These are phyloP conservation scores for Notothenia coriiceps DNA, from an alignment of 2,113 vertebrate genomes.

Conservation along the genomic window DNA sequence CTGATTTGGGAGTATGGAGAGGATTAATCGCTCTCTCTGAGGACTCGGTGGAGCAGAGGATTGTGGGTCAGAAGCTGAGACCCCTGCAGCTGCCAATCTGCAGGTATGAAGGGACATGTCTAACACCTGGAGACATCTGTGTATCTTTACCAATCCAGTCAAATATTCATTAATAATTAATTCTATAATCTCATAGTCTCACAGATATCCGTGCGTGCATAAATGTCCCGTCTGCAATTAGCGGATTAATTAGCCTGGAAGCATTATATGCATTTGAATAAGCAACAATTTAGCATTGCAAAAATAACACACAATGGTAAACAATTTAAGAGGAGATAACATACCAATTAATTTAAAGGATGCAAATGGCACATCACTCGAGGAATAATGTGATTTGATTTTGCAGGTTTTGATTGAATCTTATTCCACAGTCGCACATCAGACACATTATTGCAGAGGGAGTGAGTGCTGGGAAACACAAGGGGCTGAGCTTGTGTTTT, in stretches of 20 bases:
- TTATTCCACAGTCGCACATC: slow-evolving; percentile 20
- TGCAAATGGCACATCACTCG: slow-evolving; percentile 42
- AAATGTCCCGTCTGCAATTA: slow-evolving; percentile 62
- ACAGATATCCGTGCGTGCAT: slow-evolving; percentile 18
- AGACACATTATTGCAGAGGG: slow-evolving; percentile 51
- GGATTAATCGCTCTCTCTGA: slow-evolving; percentile 64
- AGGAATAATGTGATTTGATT: slow-evolving; percentile 58
- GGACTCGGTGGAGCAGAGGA: slow-evolving; percentile 52
- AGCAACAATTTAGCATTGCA: slow-evolving; percentile 66
- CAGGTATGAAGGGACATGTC: slow-evolving; percentile 20
- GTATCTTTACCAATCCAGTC: slow-evolving; percentile 8
- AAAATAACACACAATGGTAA: slow-evolving; percentile 59
- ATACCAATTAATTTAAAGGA: slow-evolving; percentile 53
- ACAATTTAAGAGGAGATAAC: slow-evolving; percentile 62
- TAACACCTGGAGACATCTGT: slow-evolving; percentile 42
- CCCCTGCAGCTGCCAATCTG: slow-evolving; percentile 48
- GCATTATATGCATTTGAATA: slow-evolving; percentile 67
- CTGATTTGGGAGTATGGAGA: slow-evolving; percentile 59
- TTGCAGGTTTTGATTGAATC: slow-evolving; percentile 17
- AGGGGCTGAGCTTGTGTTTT: slow-evolving; percentile 76
- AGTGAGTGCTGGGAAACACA: slow-evolving; percentile 66
- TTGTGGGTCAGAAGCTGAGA: slow-evolving; percentile 56
- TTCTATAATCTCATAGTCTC: slow-evolving; percentile 24
- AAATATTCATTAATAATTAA: slow-evolving; percentile 52
- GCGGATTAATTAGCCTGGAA: slow-evolving; percentile 63